Conservation (phyloP, 2,113 vertebrate species). For the Thermophis baileyi region DNA sequence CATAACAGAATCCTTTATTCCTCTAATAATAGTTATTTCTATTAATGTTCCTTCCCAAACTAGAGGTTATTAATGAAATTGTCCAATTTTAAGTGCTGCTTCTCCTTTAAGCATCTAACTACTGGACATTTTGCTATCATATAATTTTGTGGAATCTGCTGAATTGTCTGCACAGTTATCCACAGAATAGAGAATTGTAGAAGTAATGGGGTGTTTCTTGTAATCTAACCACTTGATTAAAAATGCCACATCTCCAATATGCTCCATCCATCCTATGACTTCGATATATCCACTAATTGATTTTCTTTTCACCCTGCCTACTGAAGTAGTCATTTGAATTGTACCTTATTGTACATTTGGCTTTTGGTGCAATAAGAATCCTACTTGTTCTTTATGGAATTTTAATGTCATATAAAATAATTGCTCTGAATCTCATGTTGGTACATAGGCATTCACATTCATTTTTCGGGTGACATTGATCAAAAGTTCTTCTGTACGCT, state of each 20-base stretch:
- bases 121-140: not conserved
- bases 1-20: not conserved
- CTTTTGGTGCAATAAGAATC: not conserved
- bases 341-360: no score
- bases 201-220: not conserved
- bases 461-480: not conserved
- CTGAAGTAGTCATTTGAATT: not conserved
- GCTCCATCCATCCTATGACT: not conserved
- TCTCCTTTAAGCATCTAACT: not conserved
- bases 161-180: not conserved
- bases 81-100: not conserved
- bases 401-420: not conserved
- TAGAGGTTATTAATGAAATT: not conserved
- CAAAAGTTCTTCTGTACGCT: not conserved
- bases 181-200: not conserved
- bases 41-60: not conserved
- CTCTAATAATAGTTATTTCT: not conserved
- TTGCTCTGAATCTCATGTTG: not conserved
- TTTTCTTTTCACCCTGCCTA: not conserved
- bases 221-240: not conserved
- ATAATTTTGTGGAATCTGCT: not conserved
- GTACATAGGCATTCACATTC: not conserved
- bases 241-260: not conserved
- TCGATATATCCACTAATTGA: not conserved
- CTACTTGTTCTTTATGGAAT: not conserved